Evolutionary conservation across 1,140 invertebrate genomes (phyloP), one percentile per base, ranked within the genome.

Genomic region (Saxidomus purpurata): DNA sequence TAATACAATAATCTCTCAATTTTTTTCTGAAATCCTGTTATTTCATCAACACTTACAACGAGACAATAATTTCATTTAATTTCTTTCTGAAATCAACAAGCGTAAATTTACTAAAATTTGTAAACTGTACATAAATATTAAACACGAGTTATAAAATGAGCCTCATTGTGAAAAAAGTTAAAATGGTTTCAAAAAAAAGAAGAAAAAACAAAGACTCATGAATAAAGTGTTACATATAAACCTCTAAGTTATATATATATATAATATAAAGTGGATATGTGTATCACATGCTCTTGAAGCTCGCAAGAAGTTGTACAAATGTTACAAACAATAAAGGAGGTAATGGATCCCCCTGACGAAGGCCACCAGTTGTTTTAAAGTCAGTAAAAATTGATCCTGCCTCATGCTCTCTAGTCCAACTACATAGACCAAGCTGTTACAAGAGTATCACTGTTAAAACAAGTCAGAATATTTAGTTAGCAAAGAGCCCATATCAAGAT

Each of bases 291-390:
- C 28, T 80, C 86, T 87, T 87, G 86, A 87, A 49, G 13, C 86
- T 43, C 22, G 76, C 86, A 87, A 87, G 86, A 80, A 82, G 22
- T 83, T 89, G 69, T 76, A 89, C 71, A 89, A 25, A n/a, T 43
- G 28, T 31, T 69, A 85, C 31, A 31, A 85, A 67, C 76, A 79
- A 76, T 31, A 76, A 34, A 31, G 28, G 76, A 79, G 76, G 22
- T 22, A 55, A 79, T 19, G 17, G 31, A 61, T 43, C 40, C 80
- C 77, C 61, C 38, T 63, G 55, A 22, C n/a, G 38, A 88, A 88
- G 86, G 86, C 86, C 86, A 80, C 86, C 36, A 81, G 49, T 77
- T 47, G 38, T 52, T 34, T 49, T 47, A 52, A 76, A 79, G 28
- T 38, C 38, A 52, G 77, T 22, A 88, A 55, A 88, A 40, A 77